Base-by-base conservation (phyloP, 2,888 invertebrate genomes). In the Lapara coniferarum region DNA sequence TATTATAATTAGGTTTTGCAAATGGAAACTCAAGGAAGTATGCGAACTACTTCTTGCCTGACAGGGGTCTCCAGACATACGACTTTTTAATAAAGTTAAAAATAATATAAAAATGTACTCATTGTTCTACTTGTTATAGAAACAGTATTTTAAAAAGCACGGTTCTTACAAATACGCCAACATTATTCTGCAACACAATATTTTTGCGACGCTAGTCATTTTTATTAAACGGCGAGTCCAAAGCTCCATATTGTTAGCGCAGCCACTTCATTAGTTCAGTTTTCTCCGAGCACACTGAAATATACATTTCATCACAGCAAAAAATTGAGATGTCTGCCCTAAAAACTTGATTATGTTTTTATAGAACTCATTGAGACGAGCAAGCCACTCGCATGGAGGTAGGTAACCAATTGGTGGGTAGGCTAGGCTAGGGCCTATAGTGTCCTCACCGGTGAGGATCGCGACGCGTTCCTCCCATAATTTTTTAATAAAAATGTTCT, bases 271-370 rank as follows among this genome's bases (percentile, higher is more conserved):
- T 63, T 63, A 63, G 46, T 63, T 46, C 63, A 63, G 19, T 49
- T 63, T 46, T 46, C 63, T 46, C 5, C 7, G 2, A 46, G 13
- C 46, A 49, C 19, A 13, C 63, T 63, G 63, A 63, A 63, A 49
- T 63, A 63, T 63, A 63, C 49, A 63, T 59, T 59, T 59, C 59
- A 63, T 49, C 46, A 46, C 19, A 46, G 44, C 49, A 46, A 63
- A 63, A 63, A 46, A 10, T 63, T 49, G 16, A 19, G 12, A 49
- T 49, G n/a, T 19, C 49, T 19, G 10, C 10, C 12, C 16, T 6
- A 10, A 10, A 19, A 10, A 55, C 10, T 55, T 55, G 19, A 19
- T 37, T 37, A 37, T 37, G 37, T 37, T 37, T 37, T 37, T 5
- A 5, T 37, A 37, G 2, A 6, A 37, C 37, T 37, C 37, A 37